Conservation (phyloP, 1,140 invertebrate species). For the Drosophila grimshawi region DNA sequence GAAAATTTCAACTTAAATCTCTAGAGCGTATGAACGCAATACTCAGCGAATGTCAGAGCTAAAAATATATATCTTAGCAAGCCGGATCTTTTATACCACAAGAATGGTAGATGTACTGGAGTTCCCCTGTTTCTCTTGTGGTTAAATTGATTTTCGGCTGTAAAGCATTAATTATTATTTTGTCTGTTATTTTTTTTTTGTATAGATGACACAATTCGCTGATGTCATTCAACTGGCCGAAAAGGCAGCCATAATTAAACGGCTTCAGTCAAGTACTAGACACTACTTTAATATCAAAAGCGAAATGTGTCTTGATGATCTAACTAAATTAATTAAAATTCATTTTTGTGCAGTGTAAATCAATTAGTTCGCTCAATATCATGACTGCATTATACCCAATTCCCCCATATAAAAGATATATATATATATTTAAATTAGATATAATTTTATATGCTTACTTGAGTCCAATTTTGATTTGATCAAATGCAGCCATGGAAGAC, state of each 20-base stretch:
- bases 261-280: conserved; percentile 11
- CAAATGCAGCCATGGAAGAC: conserved; percentile 80
- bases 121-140: background rate
- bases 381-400: background rate
- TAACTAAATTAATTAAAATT: background rate
- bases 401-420: background rate
- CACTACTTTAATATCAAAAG: conserved; percentile 4
- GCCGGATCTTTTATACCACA: no score
- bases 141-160: background rate
- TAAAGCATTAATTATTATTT: no score
- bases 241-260: conserved; percentile 18
- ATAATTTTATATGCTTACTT: conserved; percentile 65
- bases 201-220: conserved; percentile 43
- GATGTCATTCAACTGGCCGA: conserved; percentile 39
- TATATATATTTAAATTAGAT: background rate
- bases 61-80: no score
- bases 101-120: no score
- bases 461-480: conserved; percentile 82
- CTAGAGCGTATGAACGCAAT: no score
- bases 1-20: no score
- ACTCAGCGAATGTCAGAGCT: no score
- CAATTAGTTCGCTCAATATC: background rate
- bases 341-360: background rate
- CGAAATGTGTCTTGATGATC: conserved; percentile 22
- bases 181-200: background rate